A percentile compares a stretch with the other conserved stretches of the same genome.
These are phyloP conservation scores for Nesometra sesokonis DNA, from an alignment of 35 echinoderm and acorn worm species.

Conservation along the genomic window DNA sequence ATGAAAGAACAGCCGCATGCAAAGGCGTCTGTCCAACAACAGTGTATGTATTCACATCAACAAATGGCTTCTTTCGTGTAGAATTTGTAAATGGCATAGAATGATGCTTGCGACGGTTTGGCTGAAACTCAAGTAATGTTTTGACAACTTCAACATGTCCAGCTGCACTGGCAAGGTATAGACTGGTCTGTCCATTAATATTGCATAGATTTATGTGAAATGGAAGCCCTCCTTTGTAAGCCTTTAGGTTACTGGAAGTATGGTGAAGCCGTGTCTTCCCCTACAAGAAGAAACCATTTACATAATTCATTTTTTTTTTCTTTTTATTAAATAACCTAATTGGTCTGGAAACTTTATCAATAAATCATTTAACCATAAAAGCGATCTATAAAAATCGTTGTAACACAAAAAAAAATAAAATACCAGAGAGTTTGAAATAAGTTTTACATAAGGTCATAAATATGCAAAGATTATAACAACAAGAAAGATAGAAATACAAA, in stretches of 20 bases:
- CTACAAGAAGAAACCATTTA: not conserved
- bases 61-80: slow-evolving; percentile 31
- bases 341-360: not conserved
- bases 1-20: slow-evolving; percentile 57
- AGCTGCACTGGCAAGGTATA: slow-evolving; percentile 64
- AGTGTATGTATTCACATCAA: slow-evolving; percentile 81
- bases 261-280: slow-evolving; percentile 24
- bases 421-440: too few species aligned
- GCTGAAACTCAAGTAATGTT: slow-evolving; percentile 62
- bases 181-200: slow-evolving; percentile 76
- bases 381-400: too few species aligned
- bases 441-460: too few species aligned
- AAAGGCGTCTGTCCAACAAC: slow-evolving; percentile 75
- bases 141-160: slow-evolving; percentile 53
- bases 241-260: slow-evolving; percentile 48
- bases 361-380: not conserved
- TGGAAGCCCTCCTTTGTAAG: slow-evolving; percentile 71
- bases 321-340: not conserved
- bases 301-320: not conserved
- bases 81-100: slow-evolving; percentile 13
- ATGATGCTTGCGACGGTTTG: not conserved
- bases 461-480: too few species aligned
- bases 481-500: too few species aligned
- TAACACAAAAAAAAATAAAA: too few species aligned
- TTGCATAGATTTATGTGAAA: slow-evolving; percentile 69